Percentiles rank a stretch among this genome's conserved stretches.
These are phyloP conservation scores for Hydrocynus forskahlii DNA, from an alignment of 2,797 vertebrate species.

Conservation along the genomic window DNA sequence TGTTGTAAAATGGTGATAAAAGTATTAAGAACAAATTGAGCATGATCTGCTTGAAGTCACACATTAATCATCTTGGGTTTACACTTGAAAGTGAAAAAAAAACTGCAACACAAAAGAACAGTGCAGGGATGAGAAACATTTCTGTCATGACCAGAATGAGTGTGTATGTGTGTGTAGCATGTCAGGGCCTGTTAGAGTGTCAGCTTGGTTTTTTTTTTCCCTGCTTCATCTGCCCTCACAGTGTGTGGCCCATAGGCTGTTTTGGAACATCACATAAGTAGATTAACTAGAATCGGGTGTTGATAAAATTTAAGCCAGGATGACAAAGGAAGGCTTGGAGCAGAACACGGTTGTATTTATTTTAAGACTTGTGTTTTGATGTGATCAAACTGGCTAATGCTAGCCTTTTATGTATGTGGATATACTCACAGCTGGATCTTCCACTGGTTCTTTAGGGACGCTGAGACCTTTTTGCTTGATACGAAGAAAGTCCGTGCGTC, in stretches of 20 bases:
- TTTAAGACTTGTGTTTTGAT: slow-evolving; percentile 40
- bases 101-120: slow-evolving; percentile 1
- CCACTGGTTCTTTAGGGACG: slow-evolving; percentile 81
- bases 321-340: slow-evolving; percentile 41
- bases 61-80: background rate
- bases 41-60: background rate
- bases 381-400: slow-evolving; percentile 32
- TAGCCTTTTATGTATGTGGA: slow-evolving; percentile 32
- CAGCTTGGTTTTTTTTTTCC: slow-evolving; percentile 55
- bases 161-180: slow-evolving; percentile 30
- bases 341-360: slow-evolving; percentile 29
- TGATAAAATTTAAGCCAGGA: slow-evolving; percentile 40
- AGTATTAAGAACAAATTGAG: background rate
- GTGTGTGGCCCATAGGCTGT: slow-evolving; percentile 69
- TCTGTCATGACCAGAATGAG: slow-evolving; percentile 18
- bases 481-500: slow-evolving; percentile 88
- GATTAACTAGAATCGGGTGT: slow-evolving; percentile 46
- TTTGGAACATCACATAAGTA: slow-evolving; percentile 58
- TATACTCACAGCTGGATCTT: slow-evolving; percentile 26
- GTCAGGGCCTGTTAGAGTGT: slow-evolving; percentile 60
- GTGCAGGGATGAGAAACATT: background rate
- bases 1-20: background rate
- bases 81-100: background rate
- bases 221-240: slow-evolving; percentile 64
- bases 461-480: slow-evolving; percentile 94